Base-by-base conservation (phyloP, 2,888 invertebrate genomes). In the Onchidella celtica region DNA sequence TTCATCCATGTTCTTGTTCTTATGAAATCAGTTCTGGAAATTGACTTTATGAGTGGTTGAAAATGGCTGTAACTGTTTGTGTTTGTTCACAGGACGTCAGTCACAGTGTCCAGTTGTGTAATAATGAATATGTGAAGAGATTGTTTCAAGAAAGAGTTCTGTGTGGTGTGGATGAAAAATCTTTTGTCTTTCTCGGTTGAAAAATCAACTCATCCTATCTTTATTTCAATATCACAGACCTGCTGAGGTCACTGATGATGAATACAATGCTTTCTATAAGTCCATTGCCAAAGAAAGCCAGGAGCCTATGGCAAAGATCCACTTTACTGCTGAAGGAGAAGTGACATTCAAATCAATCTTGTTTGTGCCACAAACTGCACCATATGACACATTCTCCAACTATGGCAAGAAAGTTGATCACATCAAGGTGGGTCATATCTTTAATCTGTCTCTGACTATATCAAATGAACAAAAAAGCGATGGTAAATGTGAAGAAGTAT, bases 271-370 rank as follows among this genome's bases (percentile, higher is more conserved):
- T 91, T 99, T 99, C 95, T 99, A 99, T 95, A 97, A 97, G 94
- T 96, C 97, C 38, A 95, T 99, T 88, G 98, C 98, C 75, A 98
- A 98, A 94, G 98, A 98, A 93, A 94, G 95, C 1, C 95, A 96
- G 81, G 96, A 96, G 75, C 98, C 98, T 14, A 94, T 99, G 70
- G 95, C 97, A 2, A 96, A 96, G 92, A 96, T 97, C 4, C 99
- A 99, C 94, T 99, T 99, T 94, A 96, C 98, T 84, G 99, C 99
- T 34, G 99, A 99, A 94, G 99, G 99, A 85, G 99, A 99, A 95
- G 99, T 99, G 9, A 98, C 98, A 9, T 99, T 99, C 95, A 99
- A 98, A 93, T 97, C 99, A 81, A 95, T 99, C 86, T 94, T 99
- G 84, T 99, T 96, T 94, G 96, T 99, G 85, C 99, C 99, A 66